phyloP scores from a whole-genome alignment of 1,140 invertebrate genomes.

The Lerema accius region DNA sequence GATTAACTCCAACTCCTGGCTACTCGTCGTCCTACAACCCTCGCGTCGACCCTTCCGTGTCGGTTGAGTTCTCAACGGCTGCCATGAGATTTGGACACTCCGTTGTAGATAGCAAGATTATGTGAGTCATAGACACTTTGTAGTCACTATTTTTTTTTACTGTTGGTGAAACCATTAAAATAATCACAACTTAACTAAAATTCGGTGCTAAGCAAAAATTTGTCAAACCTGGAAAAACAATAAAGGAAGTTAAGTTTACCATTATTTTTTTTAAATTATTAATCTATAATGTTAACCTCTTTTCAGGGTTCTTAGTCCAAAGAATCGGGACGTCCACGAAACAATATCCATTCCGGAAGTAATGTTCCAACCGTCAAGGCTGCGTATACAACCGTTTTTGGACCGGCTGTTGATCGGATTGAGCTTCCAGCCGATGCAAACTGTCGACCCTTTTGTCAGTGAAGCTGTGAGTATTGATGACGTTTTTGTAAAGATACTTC shows the following conservation, averaged over 20 bases:
- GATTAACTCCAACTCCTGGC: slow-evolving; percentile 70
- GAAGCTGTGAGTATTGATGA: slow-evolving; percentile 84
- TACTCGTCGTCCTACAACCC: slow-evolving; percentile 83
- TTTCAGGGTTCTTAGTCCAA: slow-evolving; percentile 71
- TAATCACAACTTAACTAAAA: no score
- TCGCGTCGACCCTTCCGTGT: slow-evolving; percentile 87
- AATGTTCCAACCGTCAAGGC: slow-evolving; percentile 85
- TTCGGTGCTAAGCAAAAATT: no score
- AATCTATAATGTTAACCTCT: no score
- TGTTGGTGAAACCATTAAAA: no score
- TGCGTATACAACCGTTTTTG: slow-evolving; percentile 83
- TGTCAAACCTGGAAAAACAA: no score
- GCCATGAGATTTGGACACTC: slow-evolving; percentile 95
- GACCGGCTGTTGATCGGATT: slow-evolving; percentile 84
- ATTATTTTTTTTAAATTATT: no score
- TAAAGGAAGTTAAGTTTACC: no score
- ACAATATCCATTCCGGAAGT: slow-evolving; percentile 85
- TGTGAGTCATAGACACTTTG: no score
- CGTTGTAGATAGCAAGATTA: slow-evolving; percentile 81
- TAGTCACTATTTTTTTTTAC: no score
- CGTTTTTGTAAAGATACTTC: no score
- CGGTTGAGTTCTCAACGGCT: slow-evolving; percentile 94
- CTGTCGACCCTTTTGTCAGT: slow-evolving; percentile 83
- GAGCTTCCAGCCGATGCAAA: slow-evolving; percentile 84
- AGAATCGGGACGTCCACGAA: slow-evolving; percentile 79